Evolutionary conservation across 2,113 vertebrate species (phyloP), one percentile per base, ranked within the genome.

Genomic region (Seriola aureovittata): DNA sequence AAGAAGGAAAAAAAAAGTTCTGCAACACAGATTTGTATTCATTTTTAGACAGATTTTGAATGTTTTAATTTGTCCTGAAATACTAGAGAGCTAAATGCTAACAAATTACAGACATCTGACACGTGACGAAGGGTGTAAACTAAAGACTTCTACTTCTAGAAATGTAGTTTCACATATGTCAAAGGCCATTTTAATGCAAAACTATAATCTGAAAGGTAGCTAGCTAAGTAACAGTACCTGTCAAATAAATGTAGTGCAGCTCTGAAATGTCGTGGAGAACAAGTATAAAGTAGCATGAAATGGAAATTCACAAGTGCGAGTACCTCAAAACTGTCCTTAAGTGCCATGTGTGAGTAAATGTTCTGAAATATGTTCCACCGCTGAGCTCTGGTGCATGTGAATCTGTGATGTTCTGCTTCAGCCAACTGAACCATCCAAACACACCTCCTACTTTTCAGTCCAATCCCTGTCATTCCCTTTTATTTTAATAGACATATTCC

Each of bases 341-440:
- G 46, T 3, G 10, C n/a, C 21, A 10, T 11, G 14, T 4, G 6
- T 44, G 29, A 40, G 54, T 38, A 38, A 50, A 80, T 52, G 16
- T 42, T 29, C 4, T 36, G 34, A 23, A 57, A 76, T 23, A 11
- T 59, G 23, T 46, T 65, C 42, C 32, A 16, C 21, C 44, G 4
- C 38, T 67, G 38, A 40, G 19, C 54, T 59, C 32, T 34, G 29
- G 25, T 66, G 34, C 23, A 77, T 62, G 8, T 66, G 46, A 71
- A 32, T 40, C 23, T 50, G 34, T 57, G 38, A 78, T 44, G 34
- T 12, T 25, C 6, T 55, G 55, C n/a, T 21, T 25, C 9, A n/a
- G 75, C 81, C 68, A 67, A 21, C n/a, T 64, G 4, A 73, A 73
- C 64, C 32, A 52, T 72, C 71, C 44, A 5, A 21, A 80, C 32